Base-by-base conservation (phyloP, 2,888 invertebrate species). In the Gortyna flavago region DNA sequence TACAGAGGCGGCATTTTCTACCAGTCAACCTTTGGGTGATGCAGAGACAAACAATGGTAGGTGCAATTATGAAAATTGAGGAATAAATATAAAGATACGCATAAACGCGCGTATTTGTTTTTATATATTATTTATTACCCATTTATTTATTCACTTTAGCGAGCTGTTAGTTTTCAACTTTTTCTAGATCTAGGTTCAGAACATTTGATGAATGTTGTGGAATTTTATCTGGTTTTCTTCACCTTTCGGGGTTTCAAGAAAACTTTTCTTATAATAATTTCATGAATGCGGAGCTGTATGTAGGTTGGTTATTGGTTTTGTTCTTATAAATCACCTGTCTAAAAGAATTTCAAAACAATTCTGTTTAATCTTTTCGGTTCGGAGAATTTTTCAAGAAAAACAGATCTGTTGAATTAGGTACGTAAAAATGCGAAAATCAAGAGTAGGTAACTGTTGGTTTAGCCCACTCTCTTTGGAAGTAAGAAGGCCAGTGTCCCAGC, bases 221-320 rank as follows among this genome's bases (percentile, higher is more conserved):
- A 65, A 44, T 68, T 77, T 62, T 29, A 21, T 67, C 79, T 79
- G 69, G 79, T 62, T 75, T 64, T 29, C 62, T 41, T 64, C 32
- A 54, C 3, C 5, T 29, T 13, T 25, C 21, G 29, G 0, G 32
- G 38, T 48, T 51, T 64, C 38, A 7, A 64, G 18, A 68, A 48
- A 25, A 11, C 11, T 66, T 54, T 79, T 61, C 16, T 21, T 21
- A 29, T 21, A 69, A 64, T 0, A 11, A 18, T 51, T 72, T 66
- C 18, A 35, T 16, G 41, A 66, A 66, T 61, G 59, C 59, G 35
- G 16, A 74, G 1, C 32, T 13, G 18, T 3, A 7, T 41, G 11
- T 41, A 41, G 1, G 8, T 64, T 38, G 18, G n/a, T 5, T 65
- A 54, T 44, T 29, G 16, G 8, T 62, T 74, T 66, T n/a, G 6